Percentiles rank a stretch among this genome's conserved stretches.
Conservation (phyloP, 1,140 invertebrate genomes). For the Potamilus streckersoni region DNA sequence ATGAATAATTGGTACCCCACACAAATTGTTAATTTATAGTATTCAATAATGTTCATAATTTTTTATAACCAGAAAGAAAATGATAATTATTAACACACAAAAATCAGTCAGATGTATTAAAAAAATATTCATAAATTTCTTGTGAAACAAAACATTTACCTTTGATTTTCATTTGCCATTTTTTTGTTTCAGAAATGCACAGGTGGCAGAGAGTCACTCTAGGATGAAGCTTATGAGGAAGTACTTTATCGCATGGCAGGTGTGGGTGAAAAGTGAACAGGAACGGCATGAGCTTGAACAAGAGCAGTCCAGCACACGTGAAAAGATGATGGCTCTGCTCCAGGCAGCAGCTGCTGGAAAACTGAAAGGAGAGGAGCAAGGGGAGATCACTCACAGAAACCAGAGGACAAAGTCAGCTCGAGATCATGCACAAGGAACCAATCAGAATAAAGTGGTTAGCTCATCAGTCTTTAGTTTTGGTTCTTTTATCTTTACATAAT, state of each 20-base stretch:
- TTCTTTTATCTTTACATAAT: too few relatives aligned
- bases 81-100: too few relatives aligned
- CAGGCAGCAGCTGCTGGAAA: slow-evolving; percentile 56
- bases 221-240: slow-evolving; percentile 41
- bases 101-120: too few relatives aligned
- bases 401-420: not conserved
- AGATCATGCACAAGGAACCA: not conserved
- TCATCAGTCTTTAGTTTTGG: too few relatives aligned
- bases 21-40: too few relatives aligned
- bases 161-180: not conserved
- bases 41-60: too few relatives aligned
- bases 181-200: slow-evolving; percentile 47
- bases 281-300: slow-evolving; percentile 45
- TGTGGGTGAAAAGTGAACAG: slow-evolving; percentile 50
- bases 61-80: too few relatives aligned
- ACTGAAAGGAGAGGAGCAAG: slow-evolving; percentile 34
- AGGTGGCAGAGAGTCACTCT: slow-evolving; percentile 54
- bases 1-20: too few relatives aligned
- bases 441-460: too few relatives aligned
- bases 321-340: slow-evolving; percentile 62
- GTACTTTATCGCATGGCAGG: slow-evolving; percentile 57
- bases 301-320: slow-evolving; percentile 53
- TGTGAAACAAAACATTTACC: not conserved
- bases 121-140: not conserved
- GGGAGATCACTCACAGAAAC: not conserved